Percentiles rank a stretch among this genome's conserved stretches.
phyloP scores from a whole-genome alignment of 2,888 invertebrate species.

The Drosophila austrosaltans region DNA sequence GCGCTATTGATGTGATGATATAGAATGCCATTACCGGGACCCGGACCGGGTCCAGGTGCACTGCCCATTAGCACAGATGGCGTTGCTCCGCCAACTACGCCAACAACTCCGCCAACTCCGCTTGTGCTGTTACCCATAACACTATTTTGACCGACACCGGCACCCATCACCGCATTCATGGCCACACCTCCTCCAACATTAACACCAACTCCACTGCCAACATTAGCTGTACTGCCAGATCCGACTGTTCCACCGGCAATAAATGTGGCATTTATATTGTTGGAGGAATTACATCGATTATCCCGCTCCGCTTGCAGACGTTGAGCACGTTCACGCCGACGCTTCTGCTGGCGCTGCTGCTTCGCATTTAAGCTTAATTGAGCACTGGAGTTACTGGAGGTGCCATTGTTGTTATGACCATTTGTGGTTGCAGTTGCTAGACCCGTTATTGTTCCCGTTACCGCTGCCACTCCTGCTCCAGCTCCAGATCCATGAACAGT shows the following conservation, averaged over 20 bases:
- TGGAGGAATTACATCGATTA: conserved; percentile 82
- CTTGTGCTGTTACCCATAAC: conserved; percentile 18
- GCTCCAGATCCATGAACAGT: neutral
- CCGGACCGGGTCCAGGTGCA: conserved; percentile 22
- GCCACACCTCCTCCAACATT: conserved; percentile 20
- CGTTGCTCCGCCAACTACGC: conserved; percentile 24
- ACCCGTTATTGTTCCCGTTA: conserved; percentile 22
- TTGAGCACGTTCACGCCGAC: conserved; percentile 95
- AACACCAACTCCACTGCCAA: neutral
- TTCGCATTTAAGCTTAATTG: conserved; percentile 79
- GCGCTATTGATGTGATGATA: conserved; percentile 80
- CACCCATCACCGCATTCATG: neutral
- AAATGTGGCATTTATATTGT: conserved; percentile 47
- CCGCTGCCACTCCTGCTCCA: conserved; percentile 32
- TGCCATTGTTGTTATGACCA: conserved; percentile 61
- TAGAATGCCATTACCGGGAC: conserved; percentile 62
- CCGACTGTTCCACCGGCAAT: conserved; percentile 52
- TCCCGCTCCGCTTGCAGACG: conserved; percentile 94
- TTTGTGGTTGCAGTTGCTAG: conserved; percentile 52
- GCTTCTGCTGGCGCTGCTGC: conserved; percentile 88
- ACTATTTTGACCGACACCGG: conserved; percentile 27
- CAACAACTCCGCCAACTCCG: conserved; percentile 1
- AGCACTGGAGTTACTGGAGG: conserved; percentile 45
- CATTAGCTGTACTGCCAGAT: too few species aligned
- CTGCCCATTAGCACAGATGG: conserved; percentile 49